Base-by-base conservation (phyloP, 2,797 vertebrate species). In the Siniperca undulata region DNA sequence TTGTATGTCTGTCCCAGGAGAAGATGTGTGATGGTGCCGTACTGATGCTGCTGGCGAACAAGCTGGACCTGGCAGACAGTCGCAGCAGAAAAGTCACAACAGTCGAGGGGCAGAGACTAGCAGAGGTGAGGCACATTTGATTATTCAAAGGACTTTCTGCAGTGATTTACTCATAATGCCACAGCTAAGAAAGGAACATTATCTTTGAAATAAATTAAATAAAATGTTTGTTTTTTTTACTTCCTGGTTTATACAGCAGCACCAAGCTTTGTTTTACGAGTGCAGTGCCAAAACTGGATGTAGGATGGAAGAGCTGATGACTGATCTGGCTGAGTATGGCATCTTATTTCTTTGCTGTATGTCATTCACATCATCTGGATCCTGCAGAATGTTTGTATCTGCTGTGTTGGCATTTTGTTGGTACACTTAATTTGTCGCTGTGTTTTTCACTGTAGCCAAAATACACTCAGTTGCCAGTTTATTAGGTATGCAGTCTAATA, bases 191-290 rank as follows among this genome's bases (percentile, higher is more conserved):
- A 40, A 11, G 0, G 4, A 30, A 70, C 7, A 58, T 13, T 5
- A 3, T 38, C 13, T 61, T 60, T 36, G 1, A 30, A 65, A 24
- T 10, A 20, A 70, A 71, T 27, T 0, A 56, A 70, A 16, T 3
- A 7, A 30, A 24, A 52, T 48, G 12, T 30, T 5, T 22, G 0
- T 36, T 34, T 40, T 34, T 2, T 68, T 38, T 8, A 53, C 13
- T 34, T 38, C 2, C 5, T 87, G 78, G 71, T 77, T 70, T 34
- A 11, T 70, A 82, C 93, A 97, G 97, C 94, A 97, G 64, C 95
- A 96, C 87, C 87, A 95, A 69, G 96, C 96, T 80, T 86, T 95
- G 77, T 97, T 97, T 93, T 96, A 95, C 0, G 96, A 97, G 93
- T 97, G 97, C 93, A 97, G 96, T 0, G 96, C 94, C 0, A 94